Percentiles rank a stretch among this genome's conserved stretches.
Evolutionary conservation across 1,140 invertebrate species (phyloP).

Genomic region (Anoplolepis gracilipes): DNA sequence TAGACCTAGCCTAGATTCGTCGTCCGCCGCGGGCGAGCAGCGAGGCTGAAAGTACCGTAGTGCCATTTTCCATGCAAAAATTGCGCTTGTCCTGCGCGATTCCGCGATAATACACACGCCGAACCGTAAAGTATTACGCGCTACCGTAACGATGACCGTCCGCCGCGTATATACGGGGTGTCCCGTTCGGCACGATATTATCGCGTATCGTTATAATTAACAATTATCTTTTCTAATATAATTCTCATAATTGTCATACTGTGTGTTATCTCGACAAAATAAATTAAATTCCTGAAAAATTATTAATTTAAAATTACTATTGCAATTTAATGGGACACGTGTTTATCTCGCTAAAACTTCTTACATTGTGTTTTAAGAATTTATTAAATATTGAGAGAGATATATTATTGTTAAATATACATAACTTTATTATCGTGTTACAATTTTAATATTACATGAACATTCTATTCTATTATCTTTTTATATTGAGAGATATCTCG

Average conservation of each 20-base stretch:
- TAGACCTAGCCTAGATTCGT: conserved; percentile 79
- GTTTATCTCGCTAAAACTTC: background rate
- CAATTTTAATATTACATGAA: too few species aligned
- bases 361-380: background rate
- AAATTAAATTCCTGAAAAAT: background rate
- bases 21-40: conserved; percentile 65
- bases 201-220: background rate
- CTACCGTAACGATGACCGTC: conserved; percentile 85
- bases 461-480: too few species aligned
- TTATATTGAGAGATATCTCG: background rate
- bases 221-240: background rate
- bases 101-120: conserved; percentile 82
- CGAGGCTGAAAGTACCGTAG: conserved; percentile 80
- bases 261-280: background rate
- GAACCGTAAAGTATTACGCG: conserved; percentile 85
- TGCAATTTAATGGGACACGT: background rate
- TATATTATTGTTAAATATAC: too few species aligned
- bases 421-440: too few species aligned
- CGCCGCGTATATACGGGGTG: conserved; percentile 77
- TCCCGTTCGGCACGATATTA: conserved; percentile 64
- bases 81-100: conserved; percentile 79
- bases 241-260: background rate
- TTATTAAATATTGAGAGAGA: background rate
- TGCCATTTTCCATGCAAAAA: conserved; percentile 79
- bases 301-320: background rate